phyloP scores from a whole-genome alignment of 2,113 vertebrate genomes.

The Manacus vitellinus region DNA sequence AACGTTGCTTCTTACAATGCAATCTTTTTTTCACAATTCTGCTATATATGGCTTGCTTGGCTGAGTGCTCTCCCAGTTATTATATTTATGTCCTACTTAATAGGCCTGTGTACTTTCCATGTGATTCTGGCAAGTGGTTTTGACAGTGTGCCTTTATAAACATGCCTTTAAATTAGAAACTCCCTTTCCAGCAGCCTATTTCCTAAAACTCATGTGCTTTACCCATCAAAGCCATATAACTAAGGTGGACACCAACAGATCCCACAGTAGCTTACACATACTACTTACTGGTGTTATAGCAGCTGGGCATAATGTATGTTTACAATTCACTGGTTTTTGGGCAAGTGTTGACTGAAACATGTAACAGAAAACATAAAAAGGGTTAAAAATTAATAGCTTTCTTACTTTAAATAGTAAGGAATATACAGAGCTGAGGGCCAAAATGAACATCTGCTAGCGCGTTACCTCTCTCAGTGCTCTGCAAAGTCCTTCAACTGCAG shows the following conservation, averaged over 20 bases:
- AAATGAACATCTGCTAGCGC: background rate
- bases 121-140: background rate
- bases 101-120: background rate
- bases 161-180: background rate
- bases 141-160: background rate
- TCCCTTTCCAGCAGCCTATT: background rate
- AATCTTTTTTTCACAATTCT: background rate
- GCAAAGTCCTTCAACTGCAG: background rate
- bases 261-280: background rate
- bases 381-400: background rate
- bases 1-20: too few species aligned
- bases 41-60: background rate
- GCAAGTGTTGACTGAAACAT: background rate
- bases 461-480: background rate
- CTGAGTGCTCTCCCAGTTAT: background rate
- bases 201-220: background rate
- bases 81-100: background rate
- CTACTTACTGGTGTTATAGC: background rate
- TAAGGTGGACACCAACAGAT: background rate
- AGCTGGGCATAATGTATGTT: background rate
- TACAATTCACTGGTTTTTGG: background rate
- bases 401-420: background rate
- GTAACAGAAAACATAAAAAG: background rate
- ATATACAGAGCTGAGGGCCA: background rate
- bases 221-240: background rate